These are phyloP conservation scores for Stichodactyla helianthus DNA, from an alignment of 64 coral and sea anemone genomes.

Conservation along the genomic window DNA sequence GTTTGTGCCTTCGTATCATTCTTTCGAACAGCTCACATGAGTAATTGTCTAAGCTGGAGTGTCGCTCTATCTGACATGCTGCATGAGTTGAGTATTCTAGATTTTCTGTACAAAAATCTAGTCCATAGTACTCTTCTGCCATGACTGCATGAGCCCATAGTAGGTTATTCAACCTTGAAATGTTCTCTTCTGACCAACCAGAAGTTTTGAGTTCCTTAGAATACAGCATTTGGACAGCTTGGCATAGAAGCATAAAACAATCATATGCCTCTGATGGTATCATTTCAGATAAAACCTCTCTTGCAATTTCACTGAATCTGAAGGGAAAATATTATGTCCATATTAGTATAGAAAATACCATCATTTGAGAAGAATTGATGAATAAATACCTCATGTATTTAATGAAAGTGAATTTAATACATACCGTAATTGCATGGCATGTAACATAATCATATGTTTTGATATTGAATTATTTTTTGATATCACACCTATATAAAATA, in stretches of 20 bases:
- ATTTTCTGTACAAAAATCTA: conserved; percentile 51
- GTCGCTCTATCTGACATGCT: conserved; percentile 26
- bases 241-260: conserved; percentile 40
- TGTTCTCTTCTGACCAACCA: conserved; percentile 34
- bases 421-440: too few species aligned
- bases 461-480: too few species aligned
- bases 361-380: too few species aligned
- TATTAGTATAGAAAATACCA: background rate
- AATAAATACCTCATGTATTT: too few species aligned
- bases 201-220: conserved; percentile 10
- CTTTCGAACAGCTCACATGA: conserved; percentile 69
- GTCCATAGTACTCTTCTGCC: conserved; percentile 61
- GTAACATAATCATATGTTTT: too few species aligned
- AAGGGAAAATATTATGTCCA: background rate
- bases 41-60: conserved; percentile 58
- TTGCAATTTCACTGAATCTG: conserved; percentile 44
- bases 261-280: conserved; percentile 54
- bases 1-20: conserved; percentile 34
- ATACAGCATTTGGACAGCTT: conserved; percentile 51
- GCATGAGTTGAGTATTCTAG: conserved; percentile 52
- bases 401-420: too few species aligned
- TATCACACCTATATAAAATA: too few species aligned
- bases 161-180: conserved; percentile 24
- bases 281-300: conserved; percentile 57
- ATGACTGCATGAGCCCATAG: conserved; percentile 44